Conservation (phyloP, 2,888 invertebrate species). For the Callyntrura sp. region DNA sequence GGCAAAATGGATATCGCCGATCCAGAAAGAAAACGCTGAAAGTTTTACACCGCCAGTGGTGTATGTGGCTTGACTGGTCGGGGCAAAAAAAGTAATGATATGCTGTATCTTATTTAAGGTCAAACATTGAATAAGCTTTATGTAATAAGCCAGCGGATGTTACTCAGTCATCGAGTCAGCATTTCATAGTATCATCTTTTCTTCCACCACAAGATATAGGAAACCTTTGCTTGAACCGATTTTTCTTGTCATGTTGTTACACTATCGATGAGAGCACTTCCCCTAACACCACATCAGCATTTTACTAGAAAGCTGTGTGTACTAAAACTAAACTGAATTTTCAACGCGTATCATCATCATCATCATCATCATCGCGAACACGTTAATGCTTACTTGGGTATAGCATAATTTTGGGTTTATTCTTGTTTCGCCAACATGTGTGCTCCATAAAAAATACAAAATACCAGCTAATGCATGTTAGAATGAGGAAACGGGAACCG, state of each 20-base stretch:
- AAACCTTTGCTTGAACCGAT: not conserved
- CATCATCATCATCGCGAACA: not conserved
- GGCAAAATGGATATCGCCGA: not conserved
- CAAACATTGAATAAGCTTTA: not conserved
- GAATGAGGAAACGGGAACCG: not conserved
- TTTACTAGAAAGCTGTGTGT: not conserved
- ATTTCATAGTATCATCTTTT: not conserved
- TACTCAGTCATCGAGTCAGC: not conserved
- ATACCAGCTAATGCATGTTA: not conserved
- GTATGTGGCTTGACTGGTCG: not conserved
- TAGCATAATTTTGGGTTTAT: not conserved
- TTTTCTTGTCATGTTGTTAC: slow-evolving; percentile 39
- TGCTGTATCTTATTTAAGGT: not conserved
- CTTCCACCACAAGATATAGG: not conserved
- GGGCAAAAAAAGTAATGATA: slow-evolving; percentile 1
- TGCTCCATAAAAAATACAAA: not conserved
- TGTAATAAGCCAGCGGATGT: not conserved
- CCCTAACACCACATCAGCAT: not conserved
- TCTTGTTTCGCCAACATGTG: not conserved
- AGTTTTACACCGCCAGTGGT: not conserved
- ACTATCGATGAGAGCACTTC: slow-evolving; percentile 36
- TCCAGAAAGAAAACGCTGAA: not conserved
- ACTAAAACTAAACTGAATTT: not conserved
- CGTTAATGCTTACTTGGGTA: not conserved
- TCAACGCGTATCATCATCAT: not conserved